Percentiles rank a stretch among this genome's conserved stretches.
These are phyloP conservation scores for Apeira syringaria DNA, from an alignment of 2,888 invertebrate genomes.

Conservation along the genomic window DNA sequence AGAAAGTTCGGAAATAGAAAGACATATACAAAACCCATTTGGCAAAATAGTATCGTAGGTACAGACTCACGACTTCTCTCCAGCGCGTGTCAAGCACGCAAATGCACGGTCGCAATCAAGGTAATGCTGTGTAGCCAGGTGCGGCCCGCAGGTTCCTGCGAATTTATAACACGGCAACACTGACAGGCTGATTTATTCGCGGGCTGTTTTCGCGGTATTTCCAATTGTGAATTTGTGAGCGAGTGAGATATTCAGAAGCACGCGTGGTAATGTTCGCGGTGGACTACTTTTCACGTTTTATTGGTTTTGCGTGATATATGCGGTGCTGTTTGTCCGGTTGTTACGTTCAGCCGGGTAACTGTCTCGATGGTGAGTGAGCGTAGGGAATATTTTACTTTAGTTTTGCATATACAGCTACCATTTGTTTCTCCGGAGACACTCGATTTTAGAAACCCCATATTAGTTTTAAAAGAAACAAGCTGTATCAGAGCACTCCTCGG, in stretches of 20 bases:
- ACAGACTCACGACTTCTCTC: constrained; percentile 5
- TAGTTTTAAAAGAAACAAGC: too few species aligned
- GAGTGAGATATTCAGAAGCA: constrained; percentile 64
- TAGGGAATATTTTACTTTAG: background rate
- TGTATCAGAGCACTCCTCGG: too few species aligned
- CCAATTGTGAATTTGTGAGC: constrained; percentile 36
- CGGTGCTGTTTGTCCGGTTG: constrained; percentile 29
- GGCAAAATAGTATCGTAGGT: constrained; percentile 19
- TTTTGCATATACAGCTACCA: too few species aligned
- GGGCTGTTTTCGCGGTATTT: constrained; percentile 42
- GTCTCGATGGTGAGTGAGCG: background rate
- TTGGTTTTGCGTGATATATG: constrained; percentile 56
- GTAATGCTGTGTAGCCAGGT: constrained; percentile 71
- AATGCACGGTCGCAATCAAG: constrained; percentile 71
- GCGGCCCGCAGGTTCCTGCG: constrained; percentile 62
- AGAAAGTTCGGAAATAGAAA: constrained; percentile 27
- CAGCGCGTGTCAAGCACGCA: constrained; percentile 51
- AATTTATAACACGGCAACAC: constrained; percentile 74
- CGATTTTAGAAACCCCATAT: too few species aligned
- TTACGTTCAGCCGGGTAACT: constrained; percentile 22
- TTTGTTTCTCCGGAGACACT: too few species aligned
- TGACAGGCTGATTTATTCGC: constrained; percentile 76
- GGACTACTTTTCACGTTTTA: constrained; percentile 68
- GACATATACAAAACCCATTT: constrained; percentile 30
- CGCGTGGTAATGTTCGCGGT: constrained; percentile 55